Evolutionary conservation across 1,140 invertebrate genomes (phyloP).

Genomic region (Magallana gigas): DNA sequence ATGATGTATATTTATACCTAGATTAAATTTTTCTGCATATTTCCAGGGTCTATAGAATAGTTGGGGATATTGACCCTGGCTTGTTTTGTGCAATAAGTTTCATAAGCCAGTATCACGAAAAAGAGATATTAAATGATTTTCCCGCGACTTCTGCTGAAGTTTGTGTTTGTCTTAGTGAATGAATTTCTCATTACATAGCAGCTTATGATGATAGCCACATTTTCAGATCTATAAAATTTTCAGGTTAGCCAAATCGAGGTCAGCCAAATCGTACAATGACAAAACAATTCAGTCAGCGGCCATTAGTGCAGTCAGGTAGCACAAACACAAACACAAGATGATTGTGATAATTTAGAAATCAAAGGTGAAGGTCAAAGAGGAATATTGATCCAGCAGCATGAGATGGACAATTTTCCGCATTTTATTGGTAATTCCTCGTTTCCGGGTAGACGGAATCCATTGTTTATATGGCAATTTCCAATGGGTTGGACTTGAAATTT

Average conservation of each 20-base stretch:
- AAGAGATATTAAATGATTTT: no score
- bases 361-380: conserved; percentile 19
- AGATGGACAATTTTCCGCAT: conserved; percentile 24
- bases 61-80: no score
- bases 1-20: no score
- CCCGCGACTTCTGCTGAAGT: no score
- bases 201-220: no score
- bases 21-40: no score
- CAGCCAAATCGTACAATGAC: background rate
- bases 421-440: background rate
- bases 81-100: no score
- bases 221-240: no score
- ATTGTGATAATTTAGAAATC: conserved; percentile 6
- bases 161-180: no score
- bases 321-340: background rate
- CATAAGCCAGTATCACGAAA: no score
- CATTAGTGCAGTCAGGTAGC: conserved; percentile 1
- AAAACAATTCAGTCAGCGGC: background rate
- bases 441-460: conserved; percentile 24
- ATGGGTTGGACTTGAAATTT: background rate
- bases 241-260: background rate
- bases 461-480: conserved; percentile 1
- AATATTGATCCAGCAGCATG: background rate
- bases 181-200: no score
- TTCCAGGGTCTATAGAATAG: no score